Base-by-base conservation (phyloP, 2,113 vertebrate species). In the Rhinoptilus africanus region DNA sequence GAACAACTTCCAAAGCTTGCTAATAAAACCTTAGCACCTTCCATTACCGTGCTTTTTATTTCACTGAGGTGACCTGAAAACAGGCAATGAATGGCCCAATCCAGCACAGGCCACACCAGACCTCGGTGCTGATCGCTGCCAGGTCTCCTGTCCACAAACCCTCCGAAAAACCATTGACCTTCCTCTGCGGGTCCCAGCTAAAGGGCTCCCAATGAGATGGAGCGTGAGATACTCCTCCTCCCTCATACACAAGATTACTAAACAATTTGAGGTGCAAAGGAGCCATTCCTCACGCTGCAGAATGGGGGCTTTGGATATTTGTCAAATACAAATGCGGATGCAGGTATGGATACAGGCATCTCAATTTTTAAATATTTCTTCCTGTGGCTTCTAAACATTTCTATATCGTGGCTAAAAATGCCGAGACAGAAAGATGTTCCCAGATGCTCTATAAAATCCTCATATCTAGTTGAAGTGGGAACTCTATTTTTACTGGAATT, bases 81-180 rank as follows among this genome's bases (percentile, higher is more conserved):
- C 47, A 8, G n/a, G 37, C 26, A 54, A 43, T 3, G 2, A 28
- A 8, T 13, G 56, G 48, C 48, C 12, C 28, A 20, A 8, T 6
- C 10, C 48, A 23, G 86, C 51, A n/a, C 37, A 39, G 51, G 23
- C 10, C 37, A 37, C 14, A 11, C 3, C 56, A 72, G 21, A 27
- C 56, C 57, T 67, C 0, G 1, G 57, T 66, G 57, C 89, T 2
- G 10, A 34, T 4, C 2, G 1, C 50, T 27, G 23, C 24, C 53
- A 1, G 28, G 35, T 34, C 51, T 69, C 45, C 60, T 67, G 37
- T 34, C 45, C 28, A 23, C 30, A 69, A 39, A 53, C 37, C 37
- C 19, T 28, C 59, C 16, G 30, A 62, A 73, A 91, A 56, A 56
- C 39, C 41, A 13, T 41, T 41, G 35, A 8, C 18, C 9, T 34